Evolutionary conservation across 2,888 invertebrate genomes (phyloP).

Genomic region (Dendrolimus houi): DNA sequence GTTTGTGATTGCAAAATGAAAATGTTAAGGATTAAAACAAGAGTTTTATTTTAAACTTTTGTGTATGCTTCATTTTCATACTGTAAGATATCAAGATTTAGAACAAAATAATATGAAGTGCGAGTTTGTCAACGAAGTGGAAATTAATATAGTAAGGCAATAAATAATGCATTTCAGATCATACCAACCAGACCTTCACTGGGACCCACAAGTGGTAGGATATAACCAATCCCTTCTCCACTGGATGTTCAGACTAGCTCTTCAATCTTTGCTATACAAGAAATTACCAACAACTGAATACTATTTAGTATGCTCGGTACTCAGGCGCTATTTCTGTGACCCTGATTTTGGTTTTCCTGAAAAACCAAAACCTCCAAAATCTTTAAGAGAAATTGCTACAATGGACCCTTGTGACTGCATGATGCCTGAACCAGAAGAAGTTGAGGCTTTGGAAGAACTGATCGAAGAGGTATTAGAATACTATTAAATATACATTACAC

Average conservation of each 20-base stretch:
- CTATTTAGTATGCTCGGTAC: slow-evolving; percentile 24
- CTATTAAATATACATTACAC: no score
- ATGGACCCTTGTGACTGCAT: slow-evolving; percentile 52
- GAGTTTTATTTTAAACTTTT: no score
- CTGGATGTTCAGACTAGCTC: slow-evolving; percentile 63
- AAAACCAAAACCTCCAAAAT: slow-evolving; percentile 29
- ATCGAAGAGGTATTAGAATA: slow-evolving; percentile 24
- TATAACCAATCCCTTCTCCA: slow-evolving; percentile 39
- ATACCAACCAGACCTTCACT: slow-evolving; percentile 53
- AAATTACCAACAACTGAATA: slow-evolving; percentile 30
- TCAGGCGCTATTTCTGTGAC: slow-evolving; percentile 47
- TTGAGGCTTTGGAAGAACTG: slow-evolving; percentile 25
- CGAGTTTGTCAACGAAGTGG: no score
- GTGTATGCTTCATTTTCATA: no score
- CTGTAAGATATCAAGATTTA: no score
- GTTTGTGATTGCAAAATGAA: no score
- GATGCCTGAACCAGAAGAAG: slow-evolving; percentile 39
- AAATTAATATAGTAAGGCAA: no score
- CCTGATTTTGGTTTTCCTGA: slow-evolving; percentile 56
- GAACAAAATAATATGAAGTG: no score
- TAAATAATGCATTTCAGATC: slow-evolving; percentile 27
- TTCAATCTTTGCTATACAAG: slow-evolving; percentile 39
- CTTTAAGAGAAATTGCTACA: slow-evolving; percentile 29
- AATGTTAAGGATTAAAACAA: no score
- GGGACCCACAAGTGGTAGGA: slow-evolving; percentile 44